Base-by-base conservation (phyloP, 30 jellyfish, hydroid and myxozoan genomes). In the Mastigias papua region DNA sequence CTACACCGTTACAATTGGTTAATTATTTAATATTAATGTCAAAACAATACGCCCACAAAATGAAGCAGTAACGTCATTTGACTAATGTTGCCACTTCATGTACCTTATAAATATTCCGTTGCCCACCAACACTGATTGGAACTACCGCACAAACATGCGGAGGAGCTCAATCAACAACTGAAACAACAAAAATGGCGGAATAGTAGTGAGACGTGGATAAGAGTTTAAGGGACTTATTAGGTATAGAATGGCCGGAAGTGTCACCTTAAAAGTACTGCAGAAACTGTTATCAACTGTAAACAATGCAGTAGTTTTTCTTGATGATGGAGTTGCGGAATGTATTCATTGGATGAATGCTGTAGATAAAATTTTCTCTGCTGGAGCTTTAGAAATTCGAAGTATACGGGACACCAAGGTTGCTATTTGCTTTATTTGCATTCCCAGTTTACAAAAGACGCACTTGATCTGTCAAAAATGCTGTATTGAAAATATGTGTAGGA, bases 281-380 rank as follows among this genome's bases (percentile, higher is more conserved):
- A 72, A 63, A 48, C 82, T 86, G 19, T 54, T 86, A 17, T 74
- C 95, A 64, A 21, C 81, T 25, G 98, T 93, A 25, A 57, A 37
- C 27, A 78, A 78, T 76, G 97, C 98, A n/a, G 96, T 93, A 21
- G 96, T 93, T 17, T 93, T 87, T 74, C 78, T 87, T 28, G 98
- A 93, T 66, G 92, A 81, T 73, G 88, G 92, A 34, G 79, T 69
- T 48, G 97, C 97, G 2, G 98, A 93, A 57, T 78, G 87, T 73
- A 20, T 93, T 3, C 98, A 93, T 69, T 93, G 98, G 98, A 49
- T 81, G 46, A 67, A 82, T 28, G 97, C 90, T 31, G 92, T 66
- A 19, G 84, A 78, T 29, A 88, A 82, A 62, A 61, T 88, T 2
- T 61, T 88, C 10, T 26, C 86, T 17, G 97, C 98, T 6, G 98